These are phyloP conservation scores for Fratercula arctica DNA, from an alignment of 2,797 vertebrate species.

Conservation along the genomic window DNA sequence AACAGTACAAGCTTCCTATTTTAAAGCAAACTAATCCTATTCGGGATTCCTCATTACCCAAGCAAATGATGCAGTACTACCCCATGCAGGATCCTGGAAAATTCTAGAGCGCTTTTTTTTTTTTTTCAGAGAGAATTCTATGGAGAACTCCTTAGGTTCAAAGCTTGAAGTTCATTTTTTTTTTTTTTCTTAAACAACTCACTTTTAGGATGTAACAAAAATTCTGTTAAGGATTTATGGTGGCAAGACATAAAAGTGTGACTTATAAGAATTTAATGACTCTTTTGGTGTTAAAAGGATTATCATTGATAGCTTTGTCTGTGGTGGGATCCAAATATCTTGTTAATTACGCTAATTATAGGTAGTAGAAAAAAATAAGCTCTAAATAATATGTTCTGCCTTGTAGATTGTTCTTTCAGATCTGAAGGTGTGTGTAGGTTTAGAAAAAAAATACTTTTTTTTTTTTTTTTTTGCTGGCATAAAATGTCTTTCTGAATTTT, in stretches of 20 bases:
- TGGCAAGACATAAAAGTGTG: background rate
- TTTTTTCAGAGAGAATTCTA: background rate
- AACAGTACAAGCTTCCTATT: background rate
- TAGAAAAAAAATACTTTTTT: background rate
- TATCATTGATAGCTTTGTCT: background rate
- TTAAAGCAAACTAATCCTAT: background rate
- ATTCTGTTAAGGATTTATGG: background rate
- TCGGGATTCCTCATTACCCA: background rate
- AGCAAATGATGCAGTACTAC: background rate
- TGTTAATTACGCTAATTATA: background rate
- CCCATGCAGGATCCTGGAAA: background rate
- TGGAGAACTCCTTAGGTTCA: background rate
- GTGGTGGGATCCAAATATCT: background rate
- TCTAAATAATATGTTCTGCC: background rate
- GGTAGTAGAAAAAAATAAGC: background rate
- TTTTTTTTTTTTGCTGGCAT: accelerated
- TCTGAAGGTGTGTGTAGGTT: background rate
- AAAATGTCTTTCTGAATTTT: background rate
- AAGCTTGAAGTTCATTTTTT: background rate
- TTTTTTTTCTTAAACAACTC: background rate
- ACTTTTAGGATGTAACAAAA: background rate
- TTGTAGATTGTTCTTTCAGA: background rate
- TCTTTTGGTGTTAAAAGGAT: background rate
- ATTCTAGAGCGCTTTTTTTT: background rate
- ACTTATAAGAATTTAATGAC: background rate